Conservation (phyloP, 2,113 vertebrate species). For the Jaculus jaculus region DNA sequence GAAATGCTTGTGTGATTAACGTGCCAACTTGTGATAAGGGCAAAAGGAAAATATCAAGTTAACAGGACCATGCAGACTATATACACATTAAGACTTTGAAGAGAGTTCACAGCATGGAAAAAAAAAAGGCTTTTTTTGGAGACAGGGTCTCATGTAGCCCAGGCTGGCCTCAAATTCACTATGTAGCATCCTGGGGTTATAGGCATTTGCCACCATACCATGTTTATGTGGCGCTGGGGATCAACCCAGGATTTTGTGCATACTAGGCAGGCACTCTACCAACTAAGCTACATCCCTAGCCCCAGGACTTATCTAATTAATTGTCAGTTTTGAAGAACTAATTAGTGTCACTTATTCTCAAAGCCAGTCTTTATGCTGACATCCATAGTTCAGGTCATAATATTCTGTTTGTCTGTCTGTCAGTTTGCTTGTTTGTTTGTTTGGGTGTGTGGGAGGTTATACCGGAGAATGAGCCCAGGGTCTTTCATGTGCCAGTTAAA, state of each 20-base stretch:
- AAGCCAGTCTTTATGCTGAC: neutral
- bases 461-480: neutral
- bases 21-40: neutral
- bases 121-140: neutral
- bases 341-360: neutral
- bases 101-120: neutral
- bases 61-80: neutral
- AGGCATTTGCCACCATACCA: no score
- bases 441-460: neutral
- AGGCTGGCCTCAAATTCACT: no score
- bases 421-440: neutral
- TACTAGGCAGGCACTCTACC: no score
- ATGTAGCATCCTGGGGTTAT: no score
- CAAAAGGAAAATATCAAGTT: neutral
- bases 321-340: neutral
- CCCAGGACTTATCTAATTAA: neutral
- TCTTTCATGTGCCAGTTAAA: neutral
- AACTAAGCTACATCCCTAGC: no score
- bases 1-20: neutral
- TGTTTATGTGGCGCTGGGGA: no score
- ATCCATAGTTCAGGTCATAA: neutral
- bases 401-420: neutral
- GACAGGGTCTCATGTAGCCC: no score
- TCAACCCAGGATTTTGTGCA: no score
- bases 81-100: constrained; percentile 10